Evolutionary conservation across 2,797 vertebrate species (phyloP), one percentile per base, ranked within the genome.

Genomic region (Anguilla obscura): DNA sequence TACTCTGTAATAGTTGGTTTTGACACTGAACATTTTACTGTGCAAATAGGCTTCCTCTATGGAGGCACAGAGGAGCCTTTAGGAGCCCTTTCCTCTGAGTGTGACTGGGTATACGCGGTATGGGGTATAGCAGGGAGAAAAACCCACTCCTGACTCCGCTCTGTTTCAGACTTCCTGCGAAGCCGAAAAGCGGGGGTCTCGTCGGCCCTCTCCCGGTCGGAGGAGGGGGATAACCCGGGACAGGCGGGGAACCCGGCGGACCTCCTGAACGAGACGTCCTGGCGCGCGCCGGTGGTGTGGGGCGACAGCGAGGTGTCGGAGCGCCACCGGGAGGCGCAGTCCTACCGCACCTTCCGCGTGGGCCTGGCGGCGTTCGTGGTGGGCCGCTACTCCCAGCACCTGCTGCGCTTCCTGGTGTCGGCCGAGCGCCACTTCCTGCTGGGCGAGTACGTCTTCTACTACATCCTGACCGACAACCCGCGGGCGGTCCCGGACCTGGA

Each of bases 401-500:
- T 96, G 4, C 89, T 85, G 0, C 92, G 91, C 71, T 96, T 97
- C 90, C 87, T 97, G 86, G 92, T 90, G 2, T 96, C 96, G 1
- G 96, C 96, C 16, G 96, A 97, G 90, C 89, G 86, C 5, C 89
- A 95, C 93, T 97, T 97, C 66, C 95, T 97, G 69, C 93, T 94
- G 0, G 94, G 94, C 74, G 93, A 95, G 54, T 88, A 9, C 1
- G 96, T 97, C 89, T 96, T 93, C 7, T 97, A 97, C 88, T 97
- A 96, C 90, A 90, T 96, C 56, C 94, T 97, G 88, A 96, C 95
- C n/a, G 96, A 97, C 91, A 94, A 89, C 4, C 94, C 95, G 0
- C 89, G 90, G 40, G 88, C 92, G 40, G 89, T 94, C n/a, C 90
- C 94, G 2, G 89, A 88, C 0, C 74, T 95, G 0, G 54, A 92